Conservation (phyloP, 2,888 invertebrate species). For the Oligia strigilis region DNA sequence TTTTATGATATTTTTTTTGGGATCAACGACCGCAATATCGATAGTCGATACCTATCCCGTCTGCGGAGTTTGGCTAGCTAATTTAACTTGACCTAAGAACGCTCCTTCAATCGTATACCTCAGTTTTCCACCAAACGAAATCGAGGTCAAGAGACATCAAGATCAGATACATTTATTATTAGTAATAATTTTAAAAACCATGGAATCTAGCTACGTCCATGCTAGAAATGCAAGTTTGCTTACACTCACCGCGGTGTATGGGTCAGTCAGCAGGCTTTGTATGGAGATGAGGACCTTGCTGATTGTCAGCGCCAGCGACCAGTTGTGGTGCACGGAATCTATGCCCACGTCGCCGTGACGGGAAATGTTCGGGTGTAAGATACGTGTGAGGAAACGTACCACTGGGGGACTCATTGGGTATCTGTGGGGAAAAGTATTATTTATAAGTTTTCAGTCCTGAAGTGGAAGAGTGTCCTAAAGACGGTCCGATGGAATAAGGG, state of each 20-base stretch:
- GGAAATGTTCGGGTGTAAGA: slow-evolving; percentile 98
- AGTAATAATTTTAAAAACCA: neutral
- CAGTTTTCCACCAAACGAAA: neutral
- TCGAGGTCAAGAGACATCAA: neutral
- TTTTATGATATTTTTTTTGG: neutral
- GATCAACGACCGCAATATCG: neutral
- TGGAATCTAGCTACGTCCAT: slow-evolving; percentile 32
- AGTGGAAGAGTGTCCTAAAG: neutral
- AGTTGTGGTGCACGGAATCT: slow-evolving; percentile 98
- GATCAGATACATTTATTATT: neutral
- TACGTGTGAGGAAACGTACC: slow-evolving; percentile 97
- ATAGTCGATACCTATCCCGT: neutral
- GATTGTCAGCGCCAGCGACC: slow-evolving; percentile 98
- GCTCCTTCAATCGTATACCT: neutral
- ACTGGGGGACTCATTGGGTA: slow-evolving; percentile 98
- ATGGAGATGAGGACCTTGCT: slow-evolving; percentile 97
- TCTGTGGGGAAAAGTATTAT: slow-evolving; percentile 1
- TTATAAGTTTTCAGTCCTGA: neutral
- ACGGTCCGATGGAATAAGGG: neutral
- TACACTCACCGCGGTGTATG: slow-evolving; percentile 94
- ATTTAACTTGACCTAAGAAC: neutral
- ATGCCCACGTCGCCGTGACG: slow-evolving; percentile 98
- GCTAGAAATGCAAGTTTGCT: slow-evolving; percentile 19
- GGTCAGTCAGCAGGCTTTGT: slow-evolving; percentile 97
- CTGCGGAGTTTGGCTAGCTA: neutral